Evolutionary conservation across 2,888 invertebrate genomes (phyloP).

Genomic region (Tachina lurida): DNA sequence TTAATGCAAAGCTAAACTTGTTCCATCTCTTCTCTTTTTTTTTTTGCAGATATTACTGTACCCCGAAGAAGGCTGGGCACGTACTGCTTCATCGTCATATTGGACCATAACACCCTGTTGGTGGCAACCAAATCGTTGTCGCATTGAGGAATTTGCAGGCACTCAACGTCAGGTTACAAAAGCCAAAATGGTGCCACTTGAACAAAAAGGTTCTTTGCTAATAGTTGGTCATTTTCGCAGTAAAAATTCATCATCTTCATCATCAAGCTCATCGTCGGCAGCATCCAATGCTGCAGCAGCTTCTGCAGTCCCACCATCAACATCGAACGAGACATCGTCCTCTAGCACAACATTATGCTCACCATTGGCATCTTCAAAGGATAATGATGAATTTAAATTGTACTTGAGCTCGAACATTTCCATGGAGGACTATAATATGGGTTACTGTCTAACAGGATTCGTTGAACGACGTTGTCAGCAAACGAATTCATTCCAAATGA

Average conservation of each 20-base stretch:
- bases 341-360: conserved; percentile 54
- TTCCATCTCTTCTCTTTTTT: conserved; percentile 56
- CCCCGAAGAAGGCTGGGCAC: conserved; percentile 95
- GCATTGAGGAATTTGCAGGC: conserved; percentile 92
- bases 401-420: conserved; percentile 93
- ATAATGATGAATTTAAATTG: conserved; percentile 88
- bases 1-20: conserved; percentile 30
- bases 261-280: conserved; percentile 22
- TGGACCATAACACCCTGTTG: conserved; percentile 94
- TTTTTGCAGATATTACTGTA: conserved; percentile 89
- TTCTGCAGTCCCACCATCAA: conserved; percentile 10
- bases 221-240: conserved; percentile 87
- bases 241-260: conserved; percentile 64
- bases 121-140: conserved; percentile 93
- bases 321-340: conserved; percentile 29
- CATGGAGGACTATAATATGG: conserved; percentile 94
- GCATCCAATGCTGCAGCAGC: conserved; percentile 5
- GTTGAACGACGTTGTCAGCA: conserved; percentile 91
- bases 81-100: conserved; percentile 92
- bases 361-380: conserved; percentile 54
- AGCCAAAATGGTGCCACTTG: conserved; percentile 91
- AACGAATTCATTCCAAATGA: conserved; percentile 91
- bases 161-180: conserved; percentile 85
- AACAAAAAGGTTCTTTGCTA: conserved; percentile 89
- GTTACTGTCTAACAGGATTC: conserved; percentile 94